Conservation (phyloP, 2,113 vertebrate species). For the Turdus rufiventris region DNA sequence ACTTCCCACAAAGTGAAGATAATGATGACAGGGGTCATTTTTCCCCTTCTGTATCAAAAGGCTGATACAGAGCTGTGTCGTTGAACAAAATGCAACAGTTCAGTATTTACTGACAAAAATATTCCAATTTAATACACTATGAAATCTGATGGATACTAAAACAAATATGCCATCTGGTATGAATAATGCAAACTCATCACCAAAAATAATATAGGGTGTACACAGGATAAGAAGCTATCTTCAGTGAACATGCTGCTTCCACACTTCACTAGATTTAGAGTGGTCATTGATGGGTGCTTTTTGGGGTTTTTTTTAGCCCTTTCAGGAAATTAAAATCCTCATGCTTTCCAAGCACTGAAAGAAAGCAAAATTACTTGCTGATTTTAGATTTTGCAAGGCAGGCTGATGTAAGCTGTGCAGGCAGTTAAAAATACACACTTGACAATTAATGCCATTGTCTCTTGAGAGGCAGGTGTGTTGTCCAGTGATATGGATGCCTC, state of each 20-base stretch:
- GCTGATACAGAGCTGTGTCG: background rate
- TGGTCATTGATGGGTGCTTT: background rate
- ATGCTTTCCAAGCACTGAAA: background rate
- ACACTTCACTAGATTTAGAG: background rate
- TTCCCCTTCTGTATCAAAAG: background rate
- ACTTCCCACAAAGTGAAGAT: background rate
- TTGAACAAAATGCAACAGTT: background rate
- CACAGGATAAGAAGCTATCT: background rate
- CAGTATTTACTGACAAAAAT: background rate
- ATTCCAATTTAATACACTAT: background rate
- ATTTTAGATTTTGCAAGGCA: constrained; percentile 74
- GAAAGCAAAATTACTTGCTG: constrained; percentile 34
- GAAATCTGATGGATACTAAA: background rate
- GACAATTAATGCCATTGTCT: constrained; percentile 79
- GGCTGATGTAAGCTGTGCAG: constrained; percentile 70
- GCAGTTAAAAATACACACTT: constrained; percentile 19
- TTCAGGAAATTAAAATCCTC: background rate
- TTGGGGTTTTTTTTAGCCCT: background rate
- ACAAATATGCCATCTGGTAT: background rate
- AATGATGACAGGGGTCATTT: background rate
- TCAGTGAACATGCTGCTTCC: background rate
- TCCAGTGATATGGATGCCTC: constrained; percentile 73
- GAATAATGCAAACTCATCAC: background rate
- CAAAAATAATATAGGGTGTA: background rate
- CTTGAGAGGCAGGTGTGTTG: constrained; percentile 77